These are phyloP conservation scores for Pipra filicauda DNA, from an alignment of 2,113 vertebrate genomes.

Conservation along the genomic window DNA sequence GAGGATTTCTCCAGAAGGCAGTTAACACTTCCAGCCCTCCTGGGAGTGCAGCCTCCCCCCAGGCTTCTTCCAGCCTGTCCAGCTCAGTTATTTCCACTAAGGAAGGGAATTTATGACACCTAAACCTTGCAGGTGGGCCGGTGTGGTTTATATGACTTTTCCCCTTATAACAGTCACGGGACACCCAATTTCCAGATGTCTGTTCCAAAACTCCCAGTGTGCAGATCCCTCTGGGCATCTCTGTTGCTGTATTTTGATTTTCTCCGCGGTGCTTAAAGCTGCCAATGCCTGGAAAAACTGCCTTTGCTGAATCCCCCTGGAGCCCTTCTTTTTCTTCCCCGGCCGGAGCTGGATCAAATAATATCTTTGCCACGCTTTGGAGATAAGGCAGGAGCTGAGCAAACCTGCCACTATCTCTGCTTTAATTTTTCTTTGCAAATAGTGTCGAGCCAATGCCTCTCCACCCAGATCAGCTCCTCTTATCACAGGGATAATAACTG, in stretches of 20 bases:
- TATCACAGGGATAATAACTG: constrained; percentile 52
- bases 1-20: not conserved
- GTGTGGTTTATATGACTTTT: not conserved
- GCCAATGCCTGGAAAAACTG: not conserved
- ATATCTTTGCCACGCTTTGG: not conserved
- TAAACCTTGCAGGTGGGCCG: not conserved
- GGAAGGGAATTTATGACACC: not conserved
- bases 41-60: not conserved
- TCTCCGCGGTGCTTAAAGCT: not conserved
- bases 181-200: not conserved
- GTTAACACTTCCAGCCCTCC: not conserved
- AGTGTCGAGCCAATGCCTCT: not conserved
- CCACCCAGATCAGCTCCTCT: not conserved
- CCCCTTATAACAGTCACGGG: accelerated
- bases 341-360: not conserved
- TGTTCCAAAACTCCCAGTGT: not conserved
- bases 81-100: not conserved
- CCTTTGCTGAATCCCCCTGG: not conserved
- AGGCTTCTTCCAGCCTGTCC: not conserved
- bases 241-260: not conserved
- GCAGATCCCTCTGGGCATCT: accelerated
- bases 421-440: constrained; percentile 54
- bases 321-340: not conserved
- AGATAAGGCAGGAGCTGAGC: constrained; percentile 41
- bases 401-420: not conserved